Evolutionary conservation across 2,888 invertebrate genomes (phyloP), one percentile per base, ranked within the genome.

Genomic region (Apantesis nais): DNA sequence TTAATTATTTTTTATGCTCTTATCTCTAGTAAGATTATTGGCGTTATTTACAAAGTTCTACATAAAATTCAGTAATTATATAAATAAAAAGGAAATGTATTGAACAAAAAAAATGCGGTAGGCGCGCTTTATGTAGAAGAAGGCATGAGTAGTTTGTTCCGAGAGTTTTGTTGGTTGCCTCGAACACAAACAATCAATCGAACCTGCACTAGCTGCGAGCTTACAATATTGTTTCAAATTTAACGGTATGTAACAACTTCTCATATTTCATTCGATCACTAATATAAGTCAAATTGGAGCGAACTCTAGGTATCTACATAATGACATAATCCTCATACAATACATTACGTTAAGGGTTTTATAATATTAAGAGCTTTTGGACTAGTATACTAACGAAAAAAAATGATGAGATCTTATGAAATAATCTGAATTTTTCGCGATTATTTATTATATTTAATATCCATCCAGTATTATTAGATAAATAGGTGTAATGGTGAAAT

Each of bases 401-500:
- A 88, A 90, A 88, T 79, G 83, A 90, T 88, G 90, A 92, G 90
- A 91, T 93, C 93, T 94, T 94, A 94, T 93, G 93, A 94, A 92
- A 85, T 91, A 90, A 89, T 91, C 91, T 84, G 90, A 93, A 92
- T 90, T 93, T 90, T 91, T 92, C 91, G 92, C 92, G 88, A 92
- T 91, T 91, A 90, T 91, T 93, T 91, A 91, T 90, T 91, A 89
- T 88, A 92, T 90, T 90, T 91, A 93, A 92, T 93, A 88, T 94
- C 93, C 93, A 93, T 94, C 94, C 94, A 94, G 93, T 94, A 94
- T 94, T 93, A 93, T 93, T 94, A 94, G 93, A 93, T 89, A 88
- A 89, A 91, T 93, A 93, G 90, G 88, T 92, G 77, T 92, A 90
- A 90, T 88, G 88, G 88, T 86, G 78, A 79, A 85, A 78, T 78